A percentile compares a stretch with the other conserved stretches of the same genome.
Conservation (phyloP, 2,888 invertebrate genomes). For the Isoperla grammatica region DNA sequence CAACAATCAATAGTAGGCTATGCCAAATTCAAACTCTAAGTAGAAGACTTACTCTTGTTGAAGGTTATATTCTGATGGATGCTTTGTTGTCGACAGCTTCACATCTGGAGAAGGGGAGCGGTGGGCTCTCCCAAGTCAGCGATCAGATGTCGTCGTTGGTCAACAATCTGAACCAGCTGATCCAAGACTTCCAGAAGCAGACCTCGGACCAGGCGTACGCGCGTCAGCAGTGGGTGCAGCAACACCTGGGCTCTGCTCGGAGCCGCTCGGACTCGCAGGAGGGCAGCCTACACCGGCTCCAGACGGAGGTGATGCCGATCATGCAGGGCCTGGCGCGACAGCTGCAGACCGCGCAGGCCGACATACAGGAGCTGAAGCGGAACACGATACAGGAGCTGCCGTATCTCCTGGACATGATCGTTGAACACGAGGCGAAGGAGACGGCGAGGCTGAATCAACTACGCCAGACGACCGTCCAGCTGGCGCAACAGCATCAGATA, state of each 20-base stretch:
- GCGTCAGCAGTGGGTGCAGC: constrained; percentile 31
- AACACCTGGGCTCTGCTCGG: constrained; percentile 27
- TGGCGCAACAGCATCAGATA: neutral
- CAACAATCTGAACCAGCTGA: constrained; percentile 30
- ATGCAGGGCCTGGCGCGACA: constrained; percentile 25
- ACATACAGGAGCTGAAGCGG: neutral
- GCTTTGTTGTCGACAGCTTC: constrained; percentile 24
- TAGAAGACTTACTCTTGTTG: too few species aligned
- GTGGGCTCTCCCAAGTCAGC: constrained; percentile 32
- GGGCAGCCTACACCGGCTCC: constrained; percentile 28
- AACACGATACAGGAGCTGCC: neutral
- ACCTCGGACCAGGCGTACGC: constrained; percentile 30
- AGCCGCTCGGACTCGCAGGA: constrained; percentile 30
- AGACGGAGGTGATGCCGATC: constrained; percentile 30
- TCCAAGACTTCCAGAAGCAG: constrained; percentile 29
- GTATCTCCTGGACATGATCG: neutral
- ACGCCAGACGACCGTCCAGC: neutral
- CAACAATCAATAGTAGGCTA: too few species aligned
- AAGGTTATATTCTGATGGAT: too few species aligned
- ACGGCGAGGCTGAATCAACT: neutral
- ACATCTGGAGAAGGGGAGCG: constrained; percentile 32
- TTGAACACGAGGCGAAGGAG: neutral
- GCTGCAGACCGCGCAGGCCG: constrained; percentile 7
- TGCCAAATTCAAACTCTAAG: too few species aligned
- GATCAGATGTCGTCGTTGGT: constrained; percentile 33